Base-by-base conservation (phyloP, 2,888 invertebrate species). In the Neuroscelio doddi region DNA sequence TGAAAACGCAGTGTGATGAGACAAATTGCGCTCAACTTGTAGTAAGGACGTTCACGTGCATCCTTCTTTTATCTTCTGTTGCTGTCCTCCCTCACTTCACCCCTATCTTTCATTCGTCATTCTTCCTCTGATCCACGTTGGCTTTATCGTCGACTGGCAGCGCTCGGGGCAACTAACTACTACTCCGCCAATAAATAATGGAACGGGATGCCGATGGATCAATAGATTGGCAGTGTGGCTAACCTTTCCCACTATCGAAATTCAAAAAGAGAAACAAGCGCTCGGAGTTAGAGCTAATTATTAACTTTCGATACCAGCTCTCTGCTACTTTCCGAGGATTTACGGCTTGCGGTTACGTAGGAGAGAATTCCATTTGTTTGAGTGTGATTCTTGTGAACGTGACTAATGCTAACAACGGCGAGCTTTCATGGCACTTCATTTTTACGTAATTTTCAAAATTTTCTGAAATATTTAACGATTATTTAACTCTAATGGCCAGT, bases 221-320 rank as follows among this genome's bases (percentile, higher is more conserved):
- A 42, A 61, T 66, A 53, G 30, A 61, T 56, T 61, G 27, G n/a
- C 15, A 39, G 17, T 49, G 27, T 45, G 53, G 38, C 38, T 17
- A 38, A 38, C 38, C 38, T 36, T 36, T 14, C 12, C 36, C 36
- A 10, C 36, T 10, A 15, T 7, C 2, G 15, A 51, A 57, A 57
- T 62, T 62, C 47, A 34, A 42, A 57, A 39, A 53, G 52, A 57
- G 52, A 46, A 66, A 61, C 56, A 55, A 44, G 45, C 52, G 39
- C 56, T 52, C 44, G 38, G 50, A 61, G 53, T 56, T 57, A 52
- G 51, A 45, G 58, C 66, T 66, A 66, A 66, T 62, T 66, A 62
- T 66, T 62, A 66, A 58, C 66, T 66, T 62, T 62, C 62, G 66
- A 66, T 66, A 62, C 62, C 52, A 62, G 57, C 53, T 58, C 58